phyloP scores from a whole-genome alignment of 2,888 invertebrate species.

The Clepsis dumicolana region DNA sequence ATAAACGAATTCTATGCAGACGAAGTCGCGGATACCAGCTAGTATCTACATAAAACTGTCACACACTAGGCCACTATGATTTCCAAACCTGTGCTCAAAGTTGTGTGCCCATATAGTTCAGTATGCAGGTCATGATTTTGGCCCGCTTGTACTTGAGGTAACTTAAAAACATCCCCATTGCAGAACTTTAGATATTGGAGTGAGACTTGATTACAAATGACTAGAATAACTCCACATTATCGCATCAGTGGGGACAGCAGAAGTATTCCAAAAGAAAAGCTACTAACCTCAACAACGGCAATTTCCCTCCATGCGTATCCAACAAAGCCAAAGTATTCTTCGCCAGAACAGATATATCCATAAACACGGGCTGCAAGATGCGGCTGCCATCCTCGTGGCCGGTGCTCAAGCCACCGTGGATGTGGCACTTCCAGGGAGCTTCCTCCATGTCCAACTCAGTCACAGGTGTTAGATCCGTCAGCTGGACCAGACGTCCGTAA shows the following conservation, averaged over 20 bases:
- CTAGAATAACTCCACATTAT: neutral
- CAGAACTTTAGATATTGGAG: no score
- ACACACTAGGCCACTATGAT: no score
- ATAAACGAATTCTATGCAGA: no score
- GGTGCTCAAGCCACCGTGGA: slow-evolving; percentile 70
- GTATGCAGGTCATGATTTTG: no score
- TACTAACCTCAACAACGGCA: slow-evolving; percentile 92
- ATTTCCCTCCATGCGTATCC: slow-evolving; percentile 90
- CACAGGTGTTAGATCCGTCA: slow-evolving; percentile 72
- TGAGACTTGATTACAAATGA: neutral
- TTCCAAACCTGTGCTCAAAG: no score
- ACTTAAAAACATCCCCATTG: no score
- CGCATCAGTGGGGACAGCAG: slow-evolving; percentile 4
- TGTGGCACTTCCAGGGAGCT: slow-evolving; percentile 83
- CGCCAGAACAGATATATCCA: slow-evolving; percentile 88
- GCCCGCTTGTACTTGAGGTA: no score
- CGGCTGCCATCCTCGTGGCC: slow-evolving; percentile 76
- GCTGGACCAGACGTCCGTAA: slow-evolving; percentile 76
- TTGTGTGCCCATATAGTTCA: no score
- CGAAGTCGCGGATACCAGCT: no score
- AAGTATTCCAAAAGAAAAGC: slow-evolving; percentile 37
- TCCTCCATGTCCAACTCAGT: slow-evolving; percentile 72
- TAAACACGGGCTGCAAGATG: slow-evolving; percentile 89
- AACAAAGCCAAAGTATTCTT: slow-evolving; percentile 89
- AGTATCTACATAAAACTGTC: no score